phyloP scores from a whole-genome alignment of 2,888 invertebrate genomes.

The Heliconius sara region DNA sequence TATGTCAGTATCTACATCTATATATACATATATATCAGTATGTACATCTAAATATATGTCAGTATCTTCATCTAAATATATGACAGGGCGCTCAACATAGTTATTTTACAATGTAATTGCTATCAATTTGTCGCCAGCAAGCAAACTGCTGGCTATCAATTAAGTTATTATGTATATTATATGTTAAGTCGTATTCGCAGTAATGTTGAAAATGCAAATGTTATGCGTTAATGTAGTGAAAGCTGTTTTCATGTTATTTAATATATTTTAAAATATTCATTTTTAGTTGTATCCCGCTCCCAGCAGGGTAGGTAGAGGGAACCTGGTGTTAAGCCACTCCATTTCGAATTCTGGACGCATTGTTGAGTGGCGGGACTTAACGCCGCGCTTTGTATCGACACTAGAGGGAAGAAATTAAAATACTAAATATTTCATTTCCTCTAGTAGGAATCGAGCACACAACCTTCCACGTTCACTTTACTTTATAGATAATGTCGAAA shows the following conservation, averaged over 20 bases:
- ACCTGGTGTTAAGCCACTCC: not conserved
- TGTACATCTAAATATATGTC: too few relatives aligned
- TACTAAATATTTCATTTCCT: too few relatives aligned
- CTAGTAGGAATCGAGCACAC: too few relatives aligned
- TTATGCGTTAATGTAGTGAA: not conserved
- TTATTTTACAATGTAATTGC: conserved; percentile 23
- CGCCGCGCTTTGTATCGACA: too few relatives aligned
- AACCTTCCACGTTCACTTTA: too few relatives aligned
- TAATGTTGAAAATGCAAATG: not conserved
- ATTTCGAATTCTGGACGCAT: not conserved
- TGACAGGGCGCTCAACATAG: not conserved
- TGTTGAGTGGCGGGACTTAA: too few relatives aligned
- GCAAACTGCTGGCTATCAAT: conserved; percentile 7
- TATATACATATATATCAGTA: not conserved
- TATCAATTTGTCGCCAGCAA: conserved; percentile 27
- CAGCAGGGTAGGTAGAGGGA: not conserved
- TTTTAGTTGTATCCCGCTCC: not conserved
- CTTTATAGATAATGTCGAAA: too few relatives aligned
- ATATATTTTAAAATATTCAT: not conserved
- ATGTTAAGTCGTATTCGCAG: not conserved
- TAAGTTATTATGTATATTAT: conserved; percentile 20
- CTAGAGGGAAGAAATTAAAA: too few relatives aligned
- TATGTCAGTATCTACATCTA: not conserved
- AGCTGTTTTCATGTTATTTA: not conserved
- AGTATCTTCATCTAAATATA: not conserved